These are phyloP conservation scores for Phyllotis vaccarum DNA, from an alignment of 2,797 vertebrate genomes.

Conservation along the genomic window DNA sequence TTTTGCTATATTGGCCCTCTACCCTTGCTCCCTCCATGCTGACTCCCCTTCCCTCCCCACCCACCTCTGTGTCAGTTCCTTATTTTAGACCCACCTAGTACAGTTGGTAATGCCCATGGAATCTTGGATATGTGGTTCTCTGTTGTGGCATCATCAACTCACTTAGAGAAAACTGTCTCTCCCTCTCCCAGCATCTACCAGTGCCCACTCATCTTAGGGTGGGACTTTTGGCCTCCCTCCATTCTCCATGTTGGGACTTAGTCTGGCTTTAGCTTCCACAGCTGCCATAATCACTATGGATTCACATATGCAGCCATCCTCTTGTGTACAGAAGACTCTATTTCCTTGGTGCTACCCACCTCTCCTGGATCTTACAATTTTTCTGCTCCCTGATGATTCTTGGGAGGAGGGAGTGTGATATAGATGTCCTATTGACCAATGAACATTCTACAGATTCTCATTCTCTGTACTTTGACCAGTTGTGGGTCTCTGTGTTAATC, in stretches of 20 bases:
- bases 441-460: neutral
- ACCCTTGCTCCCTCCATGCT: neutral
- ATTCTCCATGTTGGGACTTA: neutral
- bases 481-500: neutral
- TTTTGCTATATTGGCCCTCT: neutral
- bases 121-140: neutral
- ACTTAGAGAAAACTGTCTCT: neutral
- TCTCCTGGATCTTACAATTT: neutral
- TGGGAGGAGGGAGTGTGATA: neutral
- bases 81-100: neutral
- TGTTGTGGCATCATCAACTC: neutral
- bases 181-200: neutral
- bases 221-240: neutral
- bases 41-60: neutral
- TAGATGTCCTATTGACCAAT: neutral
- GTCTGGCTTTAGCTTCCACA: neutral
- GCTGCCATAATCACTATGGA: neutral
- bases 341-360: neutral
- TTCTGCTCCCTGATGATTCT: neutral
- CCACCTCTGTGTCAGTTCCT: neutral
- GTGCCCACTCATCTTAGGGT: neutral
- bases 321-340: neutral
- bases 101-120: neutral
- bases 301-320: neutral
- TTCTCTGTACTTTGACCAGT: neutral